A percentile compares a stretch with the other conserved stretches of the same genome.
These are phyloP conservation scores for Euthynnus affinis DNA, from an alignment of 2,797 vertebrate species.

Conservation along the genomic window DNA sequence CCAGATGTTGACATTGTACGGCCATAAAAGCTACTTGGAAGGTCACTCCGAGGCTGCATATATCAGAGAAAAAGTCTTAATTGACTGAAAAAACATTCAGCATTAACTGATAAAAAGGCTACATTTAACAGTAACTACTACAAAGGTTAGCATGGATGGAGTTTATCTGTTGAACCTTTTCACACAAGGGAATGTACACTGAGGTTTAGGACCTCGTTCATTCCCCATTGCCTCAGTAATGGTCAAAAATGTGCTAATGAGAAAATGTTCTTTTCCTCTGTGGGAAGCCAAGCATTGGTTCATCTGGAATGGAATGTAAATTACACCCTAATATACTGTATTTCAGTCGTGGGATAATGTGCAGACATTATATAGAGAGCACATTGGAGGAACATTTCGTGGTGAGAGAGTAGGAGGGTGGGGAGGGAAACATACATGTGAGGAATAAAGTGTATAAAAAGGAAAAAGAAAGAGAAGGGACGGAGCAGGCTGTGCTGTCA, in stretches of 20 bases:
- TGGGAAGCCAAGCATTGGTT: constrained; percentile 46
- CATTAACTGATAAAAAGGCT: constrained; percentile 24
- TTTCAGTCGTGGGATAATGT: constrained; percentile 43
- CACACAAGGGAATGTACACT: constrained; percentile 41
- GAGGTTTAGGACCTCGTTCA: constrained; percentile 60
- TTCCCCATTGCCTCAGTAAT: constrained; percentile 71
- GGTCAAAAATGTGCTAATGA: constrained; percentile 63
- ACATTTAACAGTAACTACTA: constrained; percentile 30
- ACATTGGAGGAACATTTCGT: constrained; percentile 24
- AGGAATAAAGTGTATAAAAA: constrained; percentile 27
- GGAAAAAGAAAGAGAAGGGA: constrained; percentile 35
- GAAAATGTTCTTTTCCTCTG: constrained; percentile 56
- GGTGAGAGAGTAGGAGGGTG: constrained; percentile 16
- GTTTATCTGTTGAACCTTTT: constrained; percentile 49
- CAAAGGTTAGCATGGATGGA: constrained; percentile 18
- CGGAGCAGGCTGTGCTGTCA: constrained; percentile 66
- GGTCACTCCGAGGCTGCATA: background rate
- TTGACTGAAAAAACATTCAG: constrained; percentile 5
- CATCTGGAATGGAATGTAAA: constrained; percentile 41
- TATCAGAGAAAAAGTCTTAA: constrained; percentile 23
- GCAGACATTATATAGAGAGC: constrained; percentile 21
- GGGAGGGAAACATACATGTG: constrained; percentile 23
- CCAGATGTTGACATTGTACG: background rate
- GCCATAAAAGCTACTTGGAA: background rate
- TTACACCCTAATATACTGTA: constrained; percentile 21